Percentiles rank a stretch among this genome's conserved stretches.
Conservation (phyloP, 2,113 vertebrate genomes). For the Mohoua ochrocephala region DNA sequence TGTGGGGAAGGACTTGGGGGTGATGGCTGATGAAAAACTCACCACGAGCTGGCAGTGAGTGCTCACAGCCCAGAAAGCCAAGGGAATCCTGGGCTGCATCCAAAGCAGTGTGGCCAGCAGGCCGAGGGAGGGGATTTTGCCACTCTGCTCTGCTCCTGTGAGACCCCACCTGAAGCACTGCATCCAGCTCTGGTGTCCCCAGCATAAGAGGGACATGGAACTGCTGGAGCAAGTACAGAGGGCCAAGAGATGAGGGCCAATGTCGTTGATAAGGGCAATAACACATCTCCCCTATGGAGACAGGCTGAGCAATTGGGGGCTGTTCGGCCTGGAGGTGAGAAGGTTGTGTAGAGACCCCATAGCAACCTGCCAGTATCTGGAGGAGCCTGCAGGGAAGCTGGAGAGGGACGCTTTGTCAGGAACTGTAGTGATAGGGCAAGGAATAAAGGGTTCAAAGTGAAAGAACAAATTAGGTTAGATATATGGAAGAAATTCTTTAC, state of each 20-base stretch:
- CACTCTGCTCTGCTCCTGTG: fast-evolving
- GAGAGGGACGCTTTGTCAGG: neutral
- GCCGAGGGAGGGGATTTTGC: neutral
- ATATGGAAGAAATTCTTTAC: neutral
- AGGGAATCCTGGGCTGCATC: neutral
- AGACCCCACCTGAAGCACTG: neutral
- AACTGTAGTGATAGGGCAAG: neutral
- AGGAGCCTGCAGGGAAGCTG: neutral
- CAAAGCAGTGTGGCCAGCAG: neutral
- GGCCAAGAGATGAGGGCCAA: neutral
- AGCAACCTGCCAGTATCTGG: neutral
- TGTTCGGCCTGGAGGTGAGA: neutral
- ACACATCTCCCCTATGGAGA: fast-evolving
- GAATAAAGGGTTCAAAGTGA: neutral
- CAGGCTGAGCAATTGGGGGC: neutral
- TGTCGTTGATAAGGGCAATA: neutral
- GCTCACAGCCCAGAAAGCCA: neutral
- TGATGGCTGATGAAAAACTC: neutral
- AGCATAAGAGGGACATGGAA: neutral
- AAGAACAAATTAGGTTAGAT: neutral
- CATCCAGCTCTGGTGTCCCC: fast-evolving
- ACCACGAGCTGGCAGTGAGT: neutral
- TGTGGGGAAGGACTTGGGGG: neutral
- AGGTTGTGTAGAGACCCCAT: neutral
- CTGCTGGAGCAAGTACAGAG: neutral